Base-by-base conservation (phyloP, 2,888 invertebrate genomes). In the Neocrepidodera transversa region DNA sequence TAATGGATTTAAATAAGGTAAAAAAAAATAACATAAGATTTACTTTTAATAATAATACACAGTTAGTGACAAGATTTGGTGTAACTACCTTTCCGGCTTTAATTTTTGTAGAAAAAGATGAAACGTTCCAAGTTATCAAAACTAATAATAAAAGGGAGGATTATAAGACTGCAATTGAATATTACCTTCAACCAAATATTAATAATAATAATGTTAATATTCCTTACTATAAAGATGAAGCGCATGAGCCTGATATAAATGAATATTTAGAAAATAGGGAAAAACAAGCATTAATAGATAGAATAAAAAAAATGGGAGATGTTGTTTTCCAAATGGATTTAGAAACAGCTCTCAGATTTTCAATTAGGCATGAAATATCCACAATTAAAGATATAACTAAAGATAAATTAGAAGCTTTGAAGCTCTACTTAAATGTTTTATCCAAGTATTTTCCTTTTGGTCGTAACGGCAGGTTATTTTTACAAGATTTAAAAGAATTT, bases 261-360 rank as follows among this genome's bases (percentile, higher is more conserved):
- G 68, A 71, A 16, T 65, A 76, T 28, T 67, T 74, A 71, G 63
- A 74, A 74, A 65, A 70, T 72, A 60, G 73, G 74, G 75, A 74
- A 56, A 68, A 64, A n/a, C 68, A 74, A 65, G 75, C 72, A 47
- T 68, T 79, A 28, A 70, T 74, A 35, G 72, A 77, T 36, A 74
- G 75, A 60, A 72, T 79, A 8, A 80, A 78, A 48, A 72, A 71
- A 64, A 76, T 77, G 70, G 79, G 80, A 26, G 87, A 91, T 76
- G 77, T 84, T 3, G 84, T 96, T 1, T 93, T 92, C 77, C 91
- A 93, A 79, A 86, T 88, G 65, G 98, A 98, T 80, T 79, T 98
- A 58, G 93, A 95, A 79, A 91, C 90, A 71, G 90, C 93, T 5
- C 58, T 66, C 26, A 85, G 87, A 67, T 92, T 91, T 72, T 89